Base-by-base conservation (phyloP, 2,888 invertebrate genomes). In the Acanthosoma haemorrhoidale region DNA sequence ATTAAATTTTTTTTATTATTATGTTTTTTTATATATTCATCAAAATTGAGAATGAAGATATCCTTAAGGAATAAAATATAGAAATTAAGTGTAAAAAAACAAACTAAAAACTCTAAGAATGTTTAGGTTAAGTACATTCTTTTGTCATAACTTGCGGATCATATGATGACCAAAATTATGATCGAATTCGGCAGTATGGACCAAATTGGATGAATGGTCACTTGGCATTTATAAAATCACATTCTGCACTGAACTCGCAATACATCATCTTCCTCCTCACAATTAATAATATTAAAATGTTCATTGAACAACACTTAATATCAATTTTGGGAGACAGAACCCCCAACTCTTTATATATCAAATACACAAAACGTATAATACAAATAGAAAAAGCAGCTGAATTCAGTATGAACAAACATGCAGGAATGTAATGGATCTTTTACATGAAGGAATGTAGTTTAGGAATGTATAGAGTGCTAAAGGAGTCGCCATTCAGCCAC, bases 61-160 rank as follows among this genome's bases (percentile, higher is more conserved):
- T 43, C 6, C 32, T 16, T 15, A 29, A 25, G 43, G 66, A 43
- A 11, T 32, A 39, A 16, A 32, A 51, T 57, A n/a, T 29, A 51
- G n/a, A 67, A 57, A 51, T 57, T 43, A 68, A 5, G 59, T 59
- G 58, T 58, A 59, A 66, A n/a, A n/a, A n/a, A 43, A 38, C 21
- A 58, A 15, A 68, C 39, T 68, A 59, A 59, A 34, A n/a, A n/a
- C n/a, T n/a, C n/a, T n/a, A n/a, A n/a, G n/a, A 68, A 29, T 68
- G 59, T 59, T 68, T 68, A 58, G 58, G 58, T 68, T 68, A 68
- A 68, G 68, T 68, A 68, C 68, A 59, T 31, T 59, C 38, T 59
- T 68, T 11, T 38, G 38, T 21, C 63, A 63, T 38, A 63, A 25
- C 63, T 39, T 60, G 32, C 21, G 38, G 18, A 18, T 63, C 63